Percentiles rank a stretch among this genome's conserved stretches.
These are phyloP conservation scores for Calycopis cecrops DNA, from an alignment of 1,140 invertebrate species.

Conservation along the genomic window DNA sequence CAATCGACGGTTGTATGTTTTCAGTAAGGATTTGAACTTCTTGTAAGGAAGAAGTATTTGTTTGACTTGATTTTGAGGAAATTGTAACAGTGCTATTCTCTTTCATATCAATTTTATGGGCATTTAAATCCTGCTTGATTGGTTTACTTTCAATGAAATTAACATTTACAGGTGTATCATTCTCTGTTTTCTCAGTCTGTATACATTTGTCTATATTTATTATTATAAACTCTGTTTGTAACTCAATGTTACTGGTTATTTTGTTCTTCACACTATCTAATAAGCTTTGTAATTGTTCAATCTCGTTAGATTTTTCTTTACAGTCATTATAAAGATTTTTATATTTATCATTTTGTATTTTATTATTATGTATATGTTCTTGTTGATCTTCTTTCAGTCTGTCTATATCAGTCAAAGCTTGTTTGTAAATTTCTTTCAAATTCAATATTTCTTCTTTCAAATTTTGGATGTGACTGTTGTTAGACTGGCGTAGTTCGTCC, in stretches of 20 bases:
- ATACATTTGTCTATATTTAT: not conserved
- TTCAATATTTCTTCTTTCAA: conserved; percentile 44
- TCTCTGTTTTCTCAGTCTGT: conserved; percentile 2
- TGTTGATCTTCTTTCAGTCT: conserved; percentile 36
- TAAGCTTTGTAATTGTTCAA: conserved; percentile 29
- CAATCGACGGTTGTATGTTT: conserved; percentile 31
- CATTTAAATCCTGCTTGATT: no score
- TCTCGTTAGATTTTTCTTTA: conserved; percentile 36
- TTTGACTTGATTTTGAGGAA: no score
- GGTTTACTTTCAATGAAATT: no score
- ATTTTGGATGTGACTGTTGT: conserved; percentile 40
- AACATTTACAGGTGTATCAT: not conserved
- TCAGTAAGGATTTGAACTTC: conserved; percentile 48
- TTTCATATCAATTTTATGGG: no score
- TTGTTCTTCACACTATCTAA: conserved; percentile 37
- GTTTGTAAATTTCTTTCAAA: conserved; percentile 43
- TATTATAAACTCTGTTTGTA: conserved; percentile 19
- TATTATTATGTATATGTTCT: conserved; percentile 19
- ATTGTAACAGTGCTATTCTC: no score
- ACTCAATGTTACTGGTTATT: conserved; percentile 11
- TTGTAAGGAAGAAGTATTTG: conserved; percentile 17
- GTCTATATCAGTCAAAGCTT: conserved; percentile 33
- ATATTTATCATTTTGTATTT: conserved; percentile 18
- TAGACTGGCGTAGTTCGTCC: conserved; percentile 47
- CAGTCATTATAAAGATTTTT: conserved; percentile 23